Base-by-base conservation (phyloP, 2,888 invertebrate species). In the Cistogaster globosa region DNA sequence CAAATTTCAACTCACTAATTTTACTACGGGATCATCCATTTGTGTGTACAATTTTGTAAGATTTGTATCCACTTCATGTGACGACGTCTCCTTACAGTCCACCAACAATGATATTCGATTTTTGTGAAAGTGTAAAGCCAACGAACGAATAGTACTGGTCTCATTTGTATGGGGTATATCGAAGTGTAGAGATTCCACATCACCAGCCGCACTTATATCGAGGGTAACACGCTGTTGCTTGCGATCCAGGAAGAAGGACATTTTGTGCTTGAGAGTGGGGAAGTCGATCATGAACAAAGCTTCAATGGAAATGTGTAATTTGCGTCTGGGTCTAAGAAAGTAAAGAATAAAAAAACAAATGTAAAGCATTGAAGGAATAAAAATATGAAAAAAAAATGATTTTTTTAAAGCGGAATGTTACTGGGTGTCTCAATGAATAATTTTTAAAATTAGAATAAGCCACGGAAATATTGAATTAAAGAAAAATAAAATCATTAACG, bases 251-350 rank as follows among this genome's bases (percentile, higher is more conserved):
- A 92, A 93, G 86, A 93, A 93, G 63, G 93, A 92, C 90, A 93
- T 92, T 88, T 93, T 92, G 65, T 93, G 92, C 86, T 93, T 92
- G 45, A 92, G 78, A 68, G 90, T 91, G 75, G 93, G 93, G 74
- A 93, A 93, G 80, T 93, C 93, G 69, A 93, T 92, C 92, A 93
- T 92, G 68, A 93, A 93, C n/a, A 93, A 88, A 0, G 93, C 93
- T 85, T 93, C 93, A 68, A 93, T 92, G 7, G 92, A 91, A 75
- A 93, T 93, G 84, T 92, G 92, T 69, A 92, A 74, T 87, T 93
- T 93, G 76, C 93, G 91, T 0, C 93, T 91, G 0, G 93, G 93
- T 80, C 93, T 92, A 38, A n/a, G 22, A 71, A 38, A n/a, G 14
- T 16, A 65, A 48, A 48, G 4, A 48, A n/a, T 42, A 26, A 4